Evolutionary conservation across 1,140 invertebrate species (phyloP).

Genomic region (Drosophila orosa): DNA sequence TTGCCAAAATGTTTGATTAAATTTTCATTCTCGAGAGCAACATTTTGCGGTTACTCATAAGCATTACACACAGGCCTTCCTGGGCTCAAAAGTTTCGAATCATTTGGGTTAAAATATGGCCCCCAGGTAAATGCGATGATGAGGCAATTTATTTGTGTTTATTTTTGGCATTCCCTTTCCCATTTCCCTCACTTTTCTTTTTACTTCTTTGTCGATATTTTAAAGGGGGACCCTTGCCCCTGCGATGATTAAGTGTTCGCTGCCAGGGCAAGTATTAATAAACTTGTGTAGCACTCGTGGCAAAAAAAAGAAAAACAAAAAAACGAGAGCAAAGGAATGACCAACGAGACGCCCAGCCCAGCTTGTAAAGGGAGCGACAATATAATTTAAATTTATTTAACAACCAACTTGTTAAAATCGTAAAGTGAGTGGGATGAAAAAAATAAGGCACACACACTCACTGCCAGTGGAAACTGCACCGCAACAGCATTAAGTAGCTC

Average conservation of each 20-base stretch:
- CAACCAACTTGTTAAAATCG: constrained; percentile 76
- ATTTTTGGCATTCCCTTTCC: constrained; percentile 33
- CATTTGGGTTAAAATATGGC: constrained; percentile 41
- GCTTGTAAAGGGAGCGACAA: constrained; percentile 55
- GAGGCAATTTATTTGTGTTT: constrained; percentile 55
- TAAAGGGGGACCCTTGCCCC: constrained; percentile 28
- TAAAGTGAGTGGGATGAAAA: constrained; percentile 46
- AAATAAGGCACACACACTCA: constrained; percentile 12
- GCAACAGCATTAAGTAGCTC: constrained; percentile 78
- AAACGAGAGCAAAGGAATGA: constrained; percentile 47
- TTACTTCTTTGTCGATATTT: constrained; percentile 48
- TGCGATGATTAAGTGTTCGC: constrained; percentile 69
- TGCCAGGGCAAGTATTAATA: constrained; percentile 54
- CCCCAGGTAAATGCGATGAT: constrained; percentile 47
- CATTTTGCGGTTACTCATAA: constrained; percentile 23
- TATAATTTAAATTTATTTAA: constrained; percentile 81
- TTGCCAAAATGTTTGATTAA: constrained; percentile 35
- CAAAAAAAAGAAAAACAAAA: constrained; percentile 1
- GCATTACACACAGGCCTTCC: constrained; percentile 9
- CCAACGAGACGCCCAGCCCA: constrained; percentile 34
- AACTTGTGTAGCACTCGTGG: constrained; percentile 58
- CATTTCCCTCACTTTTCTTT: constrained; percentile 1
- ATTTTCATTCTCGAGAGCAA: constrained; percentile 24
- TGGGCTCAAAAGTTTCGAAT: constrained; percentile 42
- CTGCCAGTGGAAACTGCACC: constrained; percentile 46